Evolutionary conservation across 1,140 invertebrate genomes (phyloP).

Genomic region (Brachionus manjavacas): DNA sequence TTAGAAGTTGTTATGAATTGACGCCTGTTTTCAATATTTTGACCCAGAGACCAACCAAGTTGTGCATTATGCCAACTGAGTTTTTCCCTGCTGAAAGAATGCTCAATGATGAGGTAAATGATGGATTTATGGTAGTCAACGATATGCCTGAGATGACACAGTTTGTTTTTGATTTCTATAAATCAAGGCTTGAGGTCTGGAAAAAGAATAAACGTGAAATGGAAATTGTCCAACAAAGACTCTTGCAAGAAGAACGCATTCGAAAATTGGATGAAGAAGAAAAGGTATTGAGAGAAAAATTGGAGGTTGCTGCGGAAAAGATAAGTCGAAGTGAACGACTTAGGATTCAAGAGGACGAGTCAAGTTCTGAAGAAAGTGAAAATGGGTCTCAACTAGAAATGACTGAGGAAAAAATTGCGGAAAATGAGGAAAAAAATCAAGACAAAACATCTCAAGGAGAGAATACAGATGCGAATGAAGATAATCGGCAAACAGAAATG

Average conservation of each 20-base stretch:
- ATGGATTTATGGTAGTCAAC: background rate
- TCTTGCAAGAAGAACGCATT: background rate
- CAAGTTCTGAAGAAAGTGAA: background rate
- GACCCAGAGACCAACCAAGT: background rate
- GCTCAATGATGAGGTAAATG: background rate
- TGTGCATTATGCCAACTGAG: constrained; percentile 15
- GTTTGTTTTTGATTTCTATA: constrained; percentile 42
- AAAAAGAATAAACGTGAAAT: constrained; percentile 14
- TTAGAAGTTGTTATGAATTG: constrained; percentile 92
- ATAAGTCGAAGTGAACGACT: background rate
- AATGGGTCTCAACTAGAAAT: background rate
- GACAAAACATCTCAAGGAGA: background rate
- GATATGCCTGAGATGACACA: constrained; percentile 39
- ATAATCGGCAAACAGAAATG: no score
- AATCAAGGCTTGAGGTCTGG: constrained; percentile 2
- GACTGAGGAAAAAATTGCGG: background rate
- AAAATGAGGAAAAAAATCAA: background rate
- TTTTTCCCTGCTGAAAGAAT: background rate
- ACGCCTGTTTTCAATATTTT: constrained; percentile 49
- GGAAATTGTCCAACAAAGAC: background rate
- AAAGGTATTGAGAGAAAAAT: constrained; percentile 25
- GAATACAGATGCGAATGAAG: no score
- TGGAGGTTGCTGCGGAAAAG: background rate
- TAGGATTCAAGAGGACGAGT: background rate
- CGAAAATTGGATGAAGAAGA: constrained; percentile 9